Percentiles rank a stretch among this genome's conserved stretches.
Evolutionary conservation across 2,888 invertebrate genomes (phyloP).

Genomic region (Selenia dentaria): DNA sequence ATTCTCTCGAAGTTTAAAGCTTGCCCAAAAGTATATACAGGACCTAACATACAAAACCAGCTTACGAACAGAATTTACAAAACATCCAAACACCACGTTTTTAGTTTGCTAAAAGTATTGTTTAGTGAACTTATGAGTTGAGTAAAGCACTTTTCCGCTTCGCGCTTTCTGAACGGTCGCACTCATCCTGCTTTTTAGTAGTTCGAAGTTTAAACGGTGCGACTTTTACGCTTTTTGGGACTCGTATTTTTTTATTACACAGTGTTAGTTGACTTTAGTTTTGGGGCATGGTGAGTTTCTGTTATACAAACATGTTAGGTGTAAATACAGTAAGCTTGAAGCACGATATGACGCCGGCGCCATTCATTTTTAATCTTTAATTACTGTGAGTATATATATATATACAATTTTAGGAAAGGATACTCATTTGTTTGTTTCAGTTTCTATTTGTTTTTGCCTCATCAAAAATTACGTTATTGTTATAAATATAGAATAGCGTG

Average conservation of each 20-base stretch:
- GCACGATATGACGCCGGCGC: conserved; percentile 38
- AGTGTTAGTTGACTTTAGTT: conserved; percentile 25
- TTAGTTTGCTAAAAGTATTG: conserved; percentile 18
- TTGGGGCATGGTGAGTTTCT: conserved; percentile 25
- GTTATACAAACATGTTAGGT: conserved; percentile 26
- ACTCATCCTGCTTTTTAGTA: conserved; percentile 34
- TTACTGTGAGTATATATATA: no score
- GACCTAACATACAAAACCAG: not conserved
- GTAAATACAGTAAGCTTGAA: conserved; percentile 16
- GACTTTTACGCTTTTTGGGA: conserved; percentile 33
- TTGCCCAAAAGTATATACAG: no score
- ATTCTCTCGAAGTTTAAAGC: no score
- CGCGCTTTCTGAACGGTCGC: conserved; percentile 17
- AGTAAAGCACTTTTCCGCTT: conserved; percentile 30
- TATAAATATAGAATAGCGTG: no score
- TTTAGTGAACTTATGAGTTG: conserved; percentile 26
- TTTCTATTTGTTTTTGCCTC: no score
- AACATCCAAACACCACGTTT: conserved; percentile 7
- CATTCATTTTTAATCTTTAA: conserved; percentile 56
- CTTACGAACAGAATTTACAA: not conserved
- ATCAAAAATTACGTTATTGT: no score
- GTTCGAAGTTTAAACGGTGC: conserved; percentile 34
- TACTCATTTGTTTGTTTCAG: no score
- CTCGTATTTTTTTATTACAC: conserved; percentile 35
- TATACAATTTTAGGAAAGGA: no score